A percentile compares a stretch with the other conserved stretches of the same genome.
These are phyloP conservation scores for Oryzias dopingdopingensis DNA, from an alignment of 2,797 vertebrate species.

Conservation along the genomic window DNA sequence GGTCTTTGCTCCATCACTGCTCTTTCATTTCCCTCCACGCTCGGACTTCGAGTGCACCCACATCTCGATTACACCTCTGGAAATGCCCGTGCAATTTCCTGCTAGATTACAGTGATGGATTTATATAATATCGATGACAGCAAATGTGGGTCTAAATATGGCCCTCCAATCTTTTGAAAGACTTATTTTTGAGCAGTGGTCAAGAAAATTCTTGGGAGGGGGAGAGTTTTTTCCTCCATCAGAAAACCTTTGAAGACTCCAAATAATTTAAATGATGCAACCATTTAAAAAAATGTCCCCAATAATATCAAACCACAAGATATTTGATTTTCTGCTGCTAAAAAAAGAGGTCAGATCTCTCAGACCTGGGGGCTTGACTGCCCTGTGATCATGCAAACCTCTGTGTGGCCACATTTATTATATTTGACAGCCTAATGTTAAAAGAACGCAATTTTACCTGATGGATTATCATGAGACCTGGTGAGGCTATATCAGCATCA, in stretches of 20 bases:
- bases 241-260: slow-evolving; percentile 1
- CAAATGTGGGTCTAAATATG: slow-evolving; percentile 37
- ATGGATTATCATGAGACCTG: slow-evolving; percentile 63
- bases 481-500: slow-evolving; percentile 52
- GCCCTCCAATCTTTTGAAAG: background rate
- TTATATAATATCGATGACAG: slow-evolving; percentile 54
- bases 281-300: too few species aligned
- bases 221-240: background rate
- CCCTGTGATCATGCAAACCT: slow-evolving; percentile 67
- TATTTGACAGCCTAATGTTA: slow-evolving; percentile 65
- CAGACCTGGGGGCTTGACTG: slow-evolving; percentile 67
- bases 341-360: slow-evolving; percentile 51
- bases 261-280: background rate
- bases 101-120: slow-evolving; percentile 62
- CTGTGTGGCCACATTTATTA: slow-evolving; percentile 70
- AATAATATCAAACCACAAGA: background rate
- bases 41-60: slow-evolving; percentile 28
- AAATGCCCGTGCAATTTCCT: slow-evolving; percentile 61
- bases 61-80: slow-evolving; percentile 51
- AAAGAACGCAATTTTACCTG: slow-evolving; percentile 69
- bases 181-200: slow-evolving; percentile 18
- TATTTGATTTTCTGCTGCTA: slow-evolving; percentile 27
- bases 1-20: slow-evolving; percentile 24
- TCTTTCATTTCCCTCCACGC: slow-evolving; percentile 35
- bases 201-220: slow-evolving; percentile 9